phyloP scores from a whole-genome alignment of 2,888 invertebrate genomes.

The Ochropleura plecta region DNA sequence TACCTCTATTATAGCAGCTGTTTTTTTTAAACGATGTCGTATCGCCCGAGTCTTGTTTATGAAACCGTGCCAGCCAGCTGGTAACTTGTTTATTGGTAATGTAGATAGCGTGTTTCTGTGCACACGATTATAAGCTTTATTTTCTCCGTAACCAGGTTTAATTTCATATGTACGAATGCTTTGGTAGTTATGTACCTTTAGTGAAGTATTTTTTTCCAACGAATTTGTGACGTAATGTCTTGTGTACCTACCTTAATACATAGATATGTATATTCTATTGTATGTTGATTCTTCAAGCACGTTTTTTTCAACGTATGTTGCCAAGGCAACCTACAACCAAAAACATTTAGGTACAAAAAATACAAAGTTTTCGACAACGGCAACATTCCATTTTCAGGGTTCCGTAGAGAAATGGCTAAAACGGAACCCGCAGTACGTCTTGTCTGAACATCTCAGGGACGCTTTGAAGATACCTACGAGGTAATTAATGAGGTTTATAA shows the following conservation, averaged over 20 bases:
- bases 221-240: background rate
- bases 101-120: conserved; percentile 11
- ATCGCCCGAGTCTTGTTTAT: conserved; percentile 10
- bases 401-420: too few species aligned
- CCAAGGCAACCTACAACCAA: background rate
- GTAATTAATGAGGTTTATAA: too few species aligned
- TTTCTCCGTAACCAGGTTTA: fast-evolving
- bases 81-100: background rate
- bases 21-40: conserved; percentile 11
- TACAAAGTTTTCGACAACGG: too few species aligned
- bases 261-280: too few species aligned
- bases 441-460: too few species aligned
- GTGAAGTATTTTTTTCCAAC: conserved; percentile 7
- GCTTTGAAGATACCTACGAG: too few species aligned
- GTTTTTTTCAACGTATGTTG: conserved; percentile 15
- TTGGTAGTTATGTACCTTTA: conserved; percentile 21
- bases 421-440: too few species aligned
- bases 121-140: conserved; percentile 18
- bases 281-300: background rate
- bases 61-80: conserved; percentile 19
- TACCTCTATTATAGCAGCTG: background rate
- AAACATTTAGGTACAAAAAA: too few species aligned
- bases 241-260: background rate
- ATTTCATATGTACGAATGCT: background rate
- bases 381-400: too few species aligned